Base-by-base conservation (phyloP, 2,797 vertebrate genomes). In the Lerista edwardsae region DNA sequence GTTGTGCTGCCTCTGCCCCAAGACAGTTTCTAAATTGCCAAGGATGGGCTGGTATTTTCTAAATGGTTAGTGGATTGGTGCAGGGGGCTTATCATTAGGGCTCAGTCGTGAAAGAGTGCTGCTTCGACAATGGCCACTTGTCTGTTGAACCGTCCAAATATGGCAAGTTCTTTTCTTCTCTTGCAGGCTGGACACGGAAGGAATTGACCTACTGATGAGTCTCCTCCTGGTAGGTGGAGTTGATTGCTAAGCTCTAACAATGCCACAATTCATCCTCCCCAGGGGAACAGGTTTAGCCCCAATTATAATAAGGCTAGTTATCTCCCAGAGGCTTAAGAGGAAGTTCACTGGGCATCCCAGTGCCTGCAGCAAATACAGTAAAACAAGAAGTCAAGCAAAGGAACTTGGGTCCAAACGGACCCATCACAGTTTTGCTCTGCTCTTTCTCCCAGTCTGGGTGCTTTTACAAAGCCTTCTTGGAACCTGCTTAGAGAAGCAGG, bases 131-230 rank as follows among this genome's bases (percentile, higher is more conserved):
- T 23, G 61, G 3, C 19, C 51, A 36, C n/a, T 27, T 76, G 64
- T 36, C 19, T 47, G 29, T n/a, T 14, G 67, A 72, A n/a, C 31
- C 3, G 64, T 34, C 27, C 75, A 84, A 47, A 78, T 36, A 21
- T 27, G 27, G 36, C 29, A 68, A 67, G 5, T 1, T 17, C 44
- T 14, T 77, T 27, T 81, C 31, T 68, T 84, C 21, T 86, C 27
- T 92, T 94, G 57, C 88, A 99, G 98, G 93, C 92, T 99, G 95
- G 98, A 99, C 93, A 94, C 96, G 0, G 98, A 99, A 47, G 98
- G 98, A 82, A 98, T 98, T 1, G 97, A 97, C 84, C 93, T 99
- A 84, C 95, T 99, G 83, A 92, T 93, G 72, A 96, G 95, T 73
- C 95, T 98, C n/a, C 95, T 99, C 25, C 89, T 97, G 97, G 98